Conservation (phyloP, 2,797 vertebrate genomes). For the Lepidocolaptes lacrymiger region DNA sequence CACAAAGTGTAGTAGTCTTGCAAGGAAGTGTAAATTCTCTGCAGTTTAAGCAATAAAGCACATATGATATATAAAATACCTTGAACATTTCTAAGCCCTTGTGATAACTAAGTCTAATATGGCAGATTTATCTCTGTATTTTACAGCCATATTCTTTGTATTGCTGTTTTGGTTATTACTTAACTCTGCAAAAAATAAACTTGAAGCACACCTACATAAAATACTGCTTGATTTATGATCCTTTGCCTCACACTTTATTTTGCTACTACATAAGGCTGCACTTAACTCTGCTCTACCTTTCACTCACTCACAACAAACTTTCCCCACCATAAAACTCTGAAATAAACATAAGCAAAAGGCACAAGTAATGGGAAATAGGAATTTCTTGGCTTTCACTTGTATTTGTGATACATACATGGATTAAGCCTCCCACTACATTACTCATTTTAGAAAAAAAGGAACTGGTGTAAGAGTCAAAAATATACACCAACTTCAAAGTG, state of each 20-base stretch:
- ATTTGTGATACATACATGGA: neutral
- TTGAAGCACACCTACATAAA: neutral
- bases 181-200: neutral
- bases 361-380: neutral
- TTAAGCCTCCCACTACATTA: conserved; percentile 17
- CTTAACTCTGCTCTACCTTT: neutral
- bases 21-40: neutral
- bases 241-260: conserved; percentile 1
- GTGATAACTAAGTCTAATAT: neutral
- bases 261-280: neutral
- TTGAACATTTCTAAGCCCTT: neutral
- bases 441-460: neutral
- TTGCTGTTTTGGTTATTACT: neutral
- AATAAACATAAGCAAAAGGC: neutral
- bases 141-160: neutral
- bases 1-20: neutral
- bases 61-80: conserved; percentile 1
- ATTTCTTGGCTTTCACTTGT: neutral
- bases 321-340: neutral
- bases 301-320: neutral
- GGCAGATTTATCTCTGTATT: conserved; percentile 6
- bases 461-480: conserved; percentile 25
- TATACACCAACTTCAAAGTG: neutral
- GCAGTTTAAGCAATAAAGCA: conserved; percentile 31
- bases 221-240: neutral